Base-by-base conservation (phyloP, 2,113 vertebrate genomes). In the Coturnix japonica region DNA sequence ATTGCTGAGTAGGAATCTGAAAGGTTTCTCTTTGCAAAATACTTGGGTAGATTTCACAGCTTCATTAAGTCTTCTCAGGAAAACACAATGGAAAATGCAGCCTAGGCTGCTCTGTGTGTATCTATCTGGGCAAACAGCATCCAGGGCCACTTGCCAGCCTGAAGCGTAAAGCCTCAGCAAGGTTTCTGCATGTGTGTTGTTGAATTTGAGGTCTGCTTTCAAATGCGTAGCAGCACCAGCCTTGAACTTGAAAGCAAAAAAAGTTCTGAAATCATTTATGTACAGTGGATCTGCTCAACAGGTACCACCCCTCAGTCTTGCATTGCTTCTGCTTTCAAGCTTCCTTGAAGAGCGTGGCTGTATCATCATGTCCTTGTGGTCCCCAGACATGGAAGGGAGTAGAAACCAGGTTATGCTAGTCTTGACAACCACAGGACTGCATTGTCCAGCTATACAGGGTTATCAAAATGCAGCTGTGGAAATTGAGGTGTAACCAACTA, bases 401-500 rank as follows among this genome's bases (percentile, higher is more conserved):
- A 25, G 54, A 37, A 87, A 28, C 23, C 37, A 57, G 37, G 81
- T 78, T 53, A 44, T 44, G 39, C 57, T 67, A 30, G 46, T 65
- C 13, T 2, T 13, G 30, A 13, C 23, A 66, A 30, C 35, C 20
- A 28, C 64, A 7, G 63, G 80, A 65, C 25, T 82, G 41, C 37
- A 8, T 17, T 20, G 46, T 84, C 74, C 5, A 1, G 46, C 1
- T 7, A 51, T 28, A 7, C 54, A 35, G 78, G 57, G 56, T 19
- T 30, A 35, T 11, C 14, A 44, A 12, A n/a, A 17, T 0, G 0
- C 44, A 28, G 2, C 0, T 0, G 16, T 10, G 6, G 53, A 23
- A 19, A 20, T 1, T 20, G 79, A 37, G 85, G 10, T 2, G 6
- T 41, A 37, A n/a, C 53, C 47, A 31, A 41, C 44, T 26, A 53